phyloP scores from a whole-genome alignment of 2,888 invertebrate genomes.

The Oithona nana region DNA sequence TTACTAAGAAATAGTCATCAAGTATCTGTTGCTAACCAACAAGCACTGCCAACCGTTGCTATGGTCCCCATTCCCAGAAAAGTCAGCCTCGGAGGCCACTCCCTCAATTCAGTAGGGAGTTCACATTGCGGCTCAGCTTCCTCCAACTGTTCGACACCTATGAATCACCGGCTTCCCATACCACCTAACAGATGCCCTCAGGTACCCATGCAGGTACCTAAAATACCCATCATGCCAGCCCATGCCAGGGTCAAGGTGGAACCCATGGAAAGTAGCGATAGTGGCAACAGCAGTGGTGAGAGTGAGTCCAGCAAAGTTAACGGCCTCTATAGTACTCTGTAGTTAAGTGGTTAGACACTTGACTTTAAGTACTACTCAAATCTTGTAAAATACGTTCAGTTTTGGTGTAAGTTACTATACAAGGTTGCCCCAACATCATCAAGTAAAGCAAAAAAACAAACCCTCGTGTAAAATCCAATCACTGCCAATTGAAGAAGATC shows the following conservation, averaged over 20 bases:
- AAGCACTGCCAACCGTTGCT: background rate
- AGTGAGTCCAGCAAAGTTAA: no score
- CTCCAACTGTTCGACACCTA: background rate
- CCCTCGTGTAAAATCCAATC: no score
- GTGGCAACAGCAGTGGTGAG: background rate
- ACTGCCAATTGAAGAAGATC: no score
- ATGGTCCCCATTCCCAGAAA: conserved; percentile 12
- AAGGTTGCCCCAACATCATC: no score
- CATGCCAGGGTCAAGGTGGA: background rate
- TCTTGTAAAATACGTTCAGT: background rate
- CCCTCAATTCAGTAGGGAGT: conserved; percentile 9
- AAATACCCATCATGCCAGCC: background rate
- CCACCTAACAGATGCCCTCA: background rate
- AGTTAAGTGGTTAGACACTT: no score
- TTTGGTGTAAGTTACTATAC: background rate
- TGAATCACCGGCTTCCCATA: background rate
- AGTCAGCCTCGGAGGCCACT: background rate
- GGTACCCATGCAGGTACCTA: background rate
- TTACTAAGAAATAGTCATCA: no score
- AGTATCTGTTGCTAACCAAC: no score
- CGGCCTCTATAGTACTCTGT: background rate
- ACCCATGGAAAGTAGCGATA: background rate
- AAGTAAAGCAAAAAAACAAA: no score
- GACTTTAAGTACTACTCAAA: background rate
- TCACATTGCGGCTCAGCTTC: background rate